Evolutionary conservation across 2,888 invertebrate species (phyloP), one percentile per base, ranked within the genome.

Genomic region (Nephrotoma guestfalica): DNA sequence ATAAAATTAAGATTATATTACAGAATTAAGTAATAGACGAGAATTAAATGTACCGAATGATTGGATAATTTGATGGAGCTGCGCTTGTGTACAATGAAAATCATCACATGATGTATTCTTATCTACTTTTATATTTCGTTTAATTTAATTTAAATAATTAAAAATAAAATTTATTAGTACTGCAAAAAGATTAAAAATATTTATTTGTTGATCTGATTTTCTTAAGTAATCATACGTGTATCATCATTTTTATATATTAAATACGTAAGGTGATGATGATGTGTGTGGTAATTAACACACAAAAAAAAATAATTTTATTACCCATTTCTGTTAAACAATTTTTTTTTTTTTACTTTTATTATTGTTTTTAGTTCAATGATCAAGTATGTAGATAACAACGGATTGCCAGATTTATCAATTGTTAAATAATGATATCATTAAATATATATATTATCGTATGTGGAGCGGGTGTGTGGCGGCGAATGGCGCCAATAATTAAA

Each of bases 1-100:
- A 71, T 71, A 71, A 71, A 71, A 71, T 71, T 71, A 71, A 71
- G 71, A 71, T 71, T 71, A 71, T 71, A 30, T 71, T 71, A 71
- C 71, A 71, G 30, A 30, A 30, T 71, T 71, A 71, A 71, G 71
- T 71, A 71, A 71, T 71, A 84, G 41, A 87, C 87, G 88, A 87
- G 88, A 89, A 89, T 88, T 89, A 89, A 89, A 89, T 89, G 89
- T 89, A 89, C 88, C 89, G 89, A 89, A 89, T 89, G 89, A 89
- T 89, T 89, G 89, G 89, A 88, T 89, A 89, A 89, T 89, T 89
- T 89, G 89, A 89, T 88, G 88, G 88, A 71, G 71, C 71, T 71
- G 42, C 30, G 43, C 18, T 30, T 71, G 30, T 15, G 30, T 71
- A 30, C 15, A 51, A 5, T n/a, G 15, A 51, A 57, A 71, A 71